These are phyloP conservation scores for Scelioninae gen. 2 DNA, from an alignment of 2,888 invertebrate genomes.

Conservation along the genomic window DNA sequence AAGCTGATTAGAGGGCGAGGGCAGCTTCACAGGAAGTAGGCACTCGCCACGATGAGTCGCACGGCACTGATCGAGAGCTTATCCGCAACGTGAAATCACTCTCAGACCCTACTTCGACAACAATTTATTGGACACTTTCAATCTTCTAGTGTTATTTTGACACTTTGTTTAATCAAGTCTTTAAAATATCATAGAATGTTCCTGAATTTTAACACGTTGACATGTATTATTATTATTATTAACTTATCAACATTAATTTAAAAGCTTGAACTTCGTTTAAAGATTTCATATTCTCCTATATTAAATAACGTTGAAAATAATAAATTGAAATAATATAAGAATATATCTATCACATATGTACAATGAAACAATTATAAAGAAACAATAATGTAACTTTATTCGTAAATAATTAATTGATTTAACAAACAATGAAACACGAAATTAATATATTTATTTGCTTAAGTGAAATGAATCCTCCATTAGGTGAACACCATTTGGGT, in stretches of 20 bases:
- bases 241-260: too few species aligned
- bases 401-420: too few species aligned
- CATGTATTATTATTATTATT: too few species aligned
- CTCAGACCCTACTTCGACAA: slow-evolving; percentile 55
- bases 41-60: slow-evolving; percentile 67
- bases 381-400: too few species aligned
- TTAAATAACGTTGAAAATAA: too few species aligned
- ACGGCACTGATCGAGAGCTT: slow-evolving; percentile 59
- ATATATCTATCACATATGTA: too few species aligned
- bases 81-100: slow-evolving; percentile 55
- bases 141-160: slow-evolving; percentile 53
- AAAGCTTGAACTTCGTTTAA: too few species aligned
- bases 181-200: slow-evolving; percentile 8
- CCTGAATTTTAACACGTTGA: neutral
- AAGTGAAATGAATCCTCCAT: slow-evolving; percentile 80
- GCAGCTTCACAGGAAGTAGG: slow-evolving; percentile 71
- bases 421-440: too few species aligned
- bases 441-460: too few species aligned
- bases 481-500: slow-evolving; percentile 91
- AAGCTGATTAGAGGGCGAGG: slow-evolving; percentile 70
- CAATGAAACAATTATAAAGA: too few species aligned
- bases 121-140: slow-evolving; percentile 57
- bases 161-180: slow-evolving; percentile 36
- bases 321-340: too few species aligned
- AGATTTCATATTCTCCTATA: too few species aligned